Conservation (phyloP, 1,140 invertebrate species). For the Papilio xuthus region DNA sequence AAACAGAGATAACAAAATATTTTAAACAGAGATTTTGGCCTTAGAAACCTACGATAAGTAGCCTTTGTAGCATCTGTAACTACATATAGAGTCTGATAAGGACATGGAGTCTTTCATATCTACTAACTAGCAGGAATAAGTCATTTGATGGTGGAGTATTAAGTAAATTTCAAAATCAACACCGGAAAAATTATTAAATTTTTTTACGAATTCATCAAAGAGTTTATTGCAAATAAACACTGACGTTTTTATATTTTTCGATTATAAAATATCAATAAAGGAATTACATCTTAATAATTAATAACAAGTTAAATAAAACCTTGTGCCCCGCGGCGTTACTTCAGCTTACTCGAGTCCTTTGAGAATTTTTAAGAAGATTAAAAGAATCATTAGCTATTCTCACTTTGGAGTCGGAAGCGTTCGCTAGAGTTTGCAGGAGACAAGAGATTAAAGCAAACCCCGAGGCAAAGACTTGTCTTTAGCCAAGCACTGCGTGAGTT, state of each 20-base stretch:
- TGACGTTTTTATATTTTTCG: conserved; percentile 31
- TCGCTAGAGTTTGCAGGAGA: conserved; percentile 64
- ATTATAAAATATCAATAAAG: conserved; percentile 41
- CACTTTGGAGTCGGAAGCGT: conserved; percentile 51
- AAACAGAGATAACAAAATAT: no score
- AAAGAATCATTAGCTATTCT: conserved; percentile 74
- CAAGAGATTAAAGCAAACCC: conserved; percentile 71
- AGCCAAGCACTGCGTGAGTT: not conserved
- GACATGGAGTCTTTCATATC: no score
- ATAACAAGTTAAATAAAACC: conserved; percentile 45
- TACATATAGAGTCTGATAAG: no score
- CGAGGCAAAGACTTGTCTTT: conserved; percentile 43
- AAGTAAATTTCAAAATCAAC: not conserved
- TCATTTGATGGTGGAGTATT: no score
- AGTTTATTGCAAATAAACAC: conserved; percentile 26
- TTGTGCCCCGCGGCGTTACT: conserved; percentile 35
- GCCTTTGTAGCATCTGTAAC: no score
- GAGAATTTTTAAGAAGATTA: conserved; percentile 75
- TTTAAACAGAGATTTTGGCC: no score
- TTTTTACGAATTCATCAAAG: not conserved
- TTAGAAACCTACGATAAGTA: no score
- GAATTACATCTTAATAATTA: conserved; percentile 44
- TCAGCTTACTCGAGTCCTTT: conserved; percentile 59
- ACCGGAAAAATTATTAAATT: conserved; percentile 3
- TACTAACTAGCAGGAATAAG: no score